phyloP scores from a whole-genome alignment of 2,888 invertebrate genomes.

The Drosophila incognita region DNA sequence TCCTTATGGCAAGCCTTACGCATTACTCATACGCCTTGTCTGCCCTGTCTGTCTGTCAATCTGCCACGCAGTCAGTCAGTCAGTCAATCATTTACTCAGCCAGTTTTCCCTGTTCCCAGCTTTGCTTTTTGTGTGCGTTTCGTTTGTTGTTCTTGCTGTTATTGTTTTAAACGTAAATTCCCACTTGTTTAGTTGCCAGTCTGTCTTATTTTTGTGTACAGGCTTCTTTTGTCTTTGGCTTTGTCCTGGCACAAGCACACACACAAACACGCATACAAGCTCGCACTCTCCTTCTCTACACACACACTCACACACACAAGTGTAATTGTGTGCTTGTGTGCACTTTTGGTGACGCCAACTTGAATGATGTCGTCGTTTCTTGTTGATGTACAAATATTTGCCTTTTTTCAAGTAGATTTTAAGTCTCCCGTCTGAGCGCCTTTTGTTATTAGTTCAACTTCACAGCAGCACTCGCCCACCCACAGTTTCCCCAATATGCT shows the following conservation, averaged over 20 bases:
- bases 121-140: conserved; percentile 25
- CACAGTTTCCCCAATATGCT: conserved; percentile 45
- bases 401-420: conserved; percentile 79
- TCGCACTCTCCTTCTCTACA: conserved; percentile 2
- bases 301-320: conserved; percentile 10
- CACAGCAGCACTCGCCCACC: not conserved
- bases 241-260: conserved; percentile 41
- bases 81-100: conserved; percentile 43
- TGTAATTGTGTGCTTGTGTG: conserved; percentile 25
- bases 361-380: conserved; percentile 38
- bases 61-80: conserved; percentile 47
- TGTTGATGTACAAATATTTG: conserved; percentile 73
- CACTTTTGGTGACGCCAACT: conserved; percentile 52
- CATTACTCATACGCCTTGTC: conserved; percentile 63
- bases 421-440: conserved; percentile 62
- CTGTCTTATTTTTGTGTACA: conserved; percentile 53
- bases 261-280: conserved; percentile 21
- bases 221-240: conserved; percentile 53
- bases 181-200: conserved; percentile 73
- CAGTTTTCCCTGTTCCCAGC: conserved; percentile 33
- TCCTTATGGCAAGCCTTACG: conserved; percentile 18
- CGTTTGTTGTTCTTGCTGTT: conserved; percentile 53
- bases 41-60: conserved; percentile 35
- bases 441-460: conserved; percentile 68
- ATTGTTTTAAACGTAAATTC: conserved; percentile 75